phyloP scores from a whole-genome alignment of 2,888 invertebrate species.

The Bhutanitis thaidina region DNA sequence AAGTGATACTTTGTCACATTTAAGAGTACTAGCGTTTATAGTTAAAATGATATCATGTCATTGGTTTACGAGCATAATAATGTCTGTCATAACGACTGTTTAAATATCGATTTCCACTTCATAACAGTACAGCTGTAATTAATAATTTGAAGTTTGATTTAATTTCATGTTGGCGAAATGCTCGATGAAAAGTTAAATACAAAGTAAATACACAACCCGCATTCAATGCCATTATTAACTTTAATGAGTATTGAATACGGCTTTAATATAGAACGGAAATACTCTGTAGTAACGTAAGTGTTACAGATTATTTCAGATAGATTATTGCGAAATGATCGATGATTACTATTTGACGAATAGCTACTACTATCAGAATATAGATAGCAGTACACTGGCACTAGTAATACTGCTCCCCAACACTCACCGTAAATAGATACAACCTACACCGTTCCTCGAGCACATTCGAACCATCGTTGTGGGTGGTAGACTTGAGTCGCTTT shows the following conservation, averaged over 20 bases:
- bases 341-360: no score
- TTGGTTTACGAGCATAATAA: slow-evolving; percentile 31
- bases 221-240: no score
- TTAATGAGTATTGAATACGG: neutral
- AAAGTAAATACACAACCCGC: neutral
- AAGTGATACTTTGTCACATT: slow-evolving; percentile 65
- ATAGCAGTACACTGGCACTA: no score
- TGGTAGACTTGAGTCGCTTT: no score
- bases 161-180: slow-evolving; percentile 3
- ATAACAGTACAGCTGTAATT: slow-evolving; percentile 7
- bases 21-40: slow-evolving; percentile 25
- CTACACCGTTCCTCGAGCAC: no score
- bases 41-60: slow-evolving; percentile 22
- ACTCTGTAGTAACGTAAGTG: neutral
- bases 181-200: slow-evolving; percentile 14
- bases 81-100: slow-evolving; percentile 20
- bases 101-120: slow-evolving; percentile 13
- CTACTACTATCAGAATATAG: no score
- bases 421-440: no score
- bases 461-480: no score
- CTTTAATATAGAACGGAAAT: neutral
- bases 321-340: no score
- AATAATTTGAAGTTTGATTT: slow-evolving; percentile 10
- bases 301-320: no score
- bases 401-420: no score